Evolutionary conservation across 2,888 invertebrate species (phyloP).

Genomic region (Campoletis raptor): DNA sequence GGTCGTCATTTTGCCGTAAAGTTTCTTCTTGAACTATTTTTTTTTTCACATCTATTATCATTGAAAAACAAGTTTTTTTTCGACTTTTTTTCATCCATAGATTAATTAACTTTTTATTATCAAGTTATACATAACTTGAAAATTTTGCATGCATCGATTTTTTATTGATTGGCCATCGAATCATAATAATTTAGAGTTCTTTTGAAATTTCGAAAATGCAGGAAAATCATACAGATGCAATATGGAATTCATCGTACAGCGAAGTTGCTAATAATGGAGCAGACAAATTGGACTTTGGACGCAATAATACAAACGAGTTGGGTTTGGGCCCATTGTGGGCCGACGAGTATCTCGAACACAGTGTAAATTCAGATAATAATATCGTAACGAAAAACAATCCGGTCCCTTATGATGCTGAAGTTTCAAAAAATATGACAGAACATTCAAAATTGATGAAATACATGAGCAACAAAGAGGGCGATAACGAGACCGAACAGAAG

Average conservation of each 20-base stretch:
- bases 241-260: constrained; percentile 85
- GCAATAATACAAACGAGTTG: constrained; percentile 83
- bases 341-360: constrained; percentile 87
- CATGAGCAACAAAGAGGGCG: constrained; percentile 90
- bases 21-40: constrained; percentile 51
- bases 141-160: not conserved
- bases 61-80: not conserved
- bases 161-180: not conserved
- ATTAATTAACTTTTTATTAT: not conserved
- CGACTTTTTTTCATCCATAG: not conserved
- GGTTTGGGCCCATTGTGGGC: constrained; percentile 88
- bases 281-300: constrained; percentile 30
- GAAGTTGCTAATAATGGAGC: constrained; percentile 18
- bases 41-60: not conserved
- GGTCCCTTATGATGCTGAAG: constrained; percentile 78
- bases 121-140: not conserved
- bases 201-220: constrained; percentile 63
- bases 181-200: not conserved
- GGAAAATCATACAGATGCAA: constrained; percentile 83
- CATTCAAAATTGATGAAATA: constrained; percentile 94
- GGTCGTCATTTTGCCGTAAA: constrained; percentile 80
- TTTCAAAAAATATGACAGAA: constrained; percentile 87
- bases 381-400: constrained; percentile 72
- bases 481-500: constrained; percentile 78
- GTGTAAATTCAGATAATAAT: constrained; percentile 78